Evolutionary conservation across 1,140 invertebrate species (phyloP).

Genomic region (Thaumatotibia leucotreta): DNA sequence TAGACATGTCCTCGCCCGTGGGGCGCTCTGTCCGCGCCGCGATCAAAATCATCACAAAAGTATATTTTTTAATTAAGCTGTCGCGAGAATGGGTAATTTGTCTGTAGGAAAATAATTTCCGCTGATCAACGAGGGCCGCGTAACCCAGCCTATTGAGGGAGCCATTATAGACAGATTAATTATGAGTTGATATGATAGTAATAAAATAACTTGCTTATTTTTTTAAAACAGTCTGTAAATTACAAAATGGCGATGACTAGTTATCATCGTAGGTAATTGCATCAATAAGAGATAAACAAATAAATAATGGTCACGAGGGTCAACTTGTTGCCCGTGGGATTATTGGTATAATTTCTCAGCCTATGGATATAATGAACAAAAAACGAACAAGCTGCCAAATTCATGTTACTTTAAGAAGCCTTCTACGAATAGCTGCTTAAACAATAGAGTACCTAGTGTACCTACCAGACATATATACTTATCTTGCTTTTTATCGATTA

Average conservation of each 20-base stretch:
- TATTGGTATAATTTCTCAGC: too few relatives aligned
- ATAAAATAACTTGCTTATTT: neutral
- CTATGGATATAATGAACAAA: too few relatives aligned
- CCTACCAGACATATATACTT: too few relatives aligned
- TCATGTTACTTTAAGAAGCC: too few relatives aligned
- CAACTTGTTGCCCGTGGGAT: too few relatives aligned
- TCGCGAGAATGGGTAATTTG: conserved; percentile 9
- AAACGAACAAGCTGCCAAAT: too few relatives aligned
- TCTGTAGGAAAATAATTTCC: conserved; percentile 8
- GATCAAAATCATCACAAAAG: conserved; percentile 16
- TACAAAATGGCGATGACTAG: neutral
- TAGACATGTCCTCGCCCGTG: conserved; percentile 32
- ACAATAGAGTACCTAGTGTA: too few relatives aligned
- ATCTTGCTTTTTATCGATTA: too few relatives aligned
- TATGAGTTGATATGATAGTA: conserved; percentile 11
- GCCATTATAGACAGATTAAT: conserved; percentile 15
- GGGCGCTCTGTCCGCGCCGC: conserved; percentile 18
- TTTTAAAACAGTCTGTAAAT: neutral
- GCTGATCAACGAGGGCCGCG: neutral
- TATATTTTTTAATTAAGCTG: conserved; percentile 12
- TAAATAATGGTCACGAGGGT: too few relatives aligned
- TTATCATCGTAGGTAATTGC: neutral
- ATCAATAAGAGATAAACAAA: neutral
- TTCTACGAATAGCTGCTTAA: too few relatives aligned
- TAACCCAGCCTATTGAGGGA: neutral